A percentile compares a stretch with the other conserved stretches of the same genome.
Evolutionary conservation across 2,888 invertebrate genomes (phyloP).

Genomic region (Plagiodera versicolora): DNA sequence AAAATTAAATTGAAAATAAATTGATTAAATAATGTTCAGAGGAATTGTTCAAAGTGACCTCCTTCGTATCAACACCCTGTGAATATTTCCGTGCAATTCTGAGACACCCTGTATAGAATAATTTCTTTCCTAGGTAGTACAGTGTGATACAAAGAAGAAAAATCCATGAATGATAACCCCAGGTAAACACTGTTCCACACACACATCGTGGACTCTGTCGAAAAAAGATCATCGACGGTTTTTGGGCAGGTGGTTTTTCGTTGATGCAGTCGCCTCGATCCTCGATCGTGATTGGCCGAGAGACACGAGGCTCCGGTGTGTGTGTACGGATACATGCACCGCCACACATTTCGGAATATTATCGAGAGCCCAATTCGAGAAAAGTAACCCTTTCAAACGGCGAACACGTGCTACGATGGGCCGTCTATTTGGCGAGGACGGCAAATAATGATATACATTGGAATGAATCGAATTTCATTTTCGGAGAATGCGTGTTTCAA

Average conservation of each 20-base stretch:
- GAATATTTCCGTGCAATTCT: too few species aligned
- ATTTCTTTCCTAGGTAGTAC: neutral
- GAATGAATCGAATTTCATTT: too few species aligned
- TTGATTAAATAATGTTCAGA: too few species aligned
- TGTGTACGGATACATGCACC: constrained; percentile 31
- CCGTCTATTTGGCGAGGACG: too few species aligned
- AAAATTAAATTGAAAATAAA: too few species aligned
- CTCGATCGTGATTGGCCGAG: constrained; percentile 47
- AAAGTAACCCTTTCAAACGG: neutral
- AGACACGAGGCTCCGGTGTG: constrained; percentile 46
- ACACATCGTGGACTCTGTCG: constrained; percentile 33
- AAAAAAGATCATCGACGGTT: constrained; percentile 39
- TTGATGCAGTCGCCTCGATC: constrained; percentile 47
- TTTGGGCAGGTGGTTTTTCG: constrained; percentile 49
- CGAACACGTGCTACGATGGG: neutral
- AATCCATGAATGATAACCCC: constrained; percentile 18
- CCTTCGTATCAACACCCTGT: too few species aligned
- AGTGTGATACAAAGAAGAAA: constrained; percentile 6
- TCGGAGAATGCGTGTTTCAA: too few species aligned
- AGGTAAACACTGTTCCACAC: constrained; percentile 16
- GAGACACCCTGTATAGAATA: too few species aligned
- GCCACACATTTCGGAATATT: constrained; percentile 31
- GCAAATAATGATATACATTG: too few species aligned
- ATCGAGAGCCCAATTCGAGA: neutral
- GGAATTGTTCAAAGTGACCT: too few species aligned